phyloP scores from a whole-genome alignment of 2,888 invertebrate species.

The Nymphalis urticae region DNA sequence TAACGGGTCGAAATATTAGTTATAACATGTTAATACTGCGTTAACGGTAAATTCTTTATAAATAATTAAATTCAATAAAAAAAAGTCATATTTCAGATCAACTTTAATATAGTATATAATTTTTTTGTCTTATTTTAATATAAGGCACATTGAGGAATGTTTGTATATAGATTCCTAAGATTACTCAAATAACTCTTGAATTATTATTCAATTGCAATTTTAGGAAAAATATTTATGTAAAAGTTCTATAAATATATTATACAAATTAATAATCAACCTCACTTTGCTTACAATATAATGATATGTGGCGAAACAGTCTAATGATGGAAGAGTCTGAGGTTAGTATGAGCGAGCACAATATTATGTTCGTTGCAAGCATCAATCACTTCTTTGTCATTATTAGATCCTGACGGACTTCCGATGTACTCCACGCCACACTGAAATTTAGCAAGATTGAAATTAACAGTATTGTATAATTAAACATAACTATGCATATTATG shows the following conservation, averaged over 20 bases:
- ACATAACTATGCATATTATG: too few relatives aligned
- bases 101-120: slow-evolving; percentile 12
- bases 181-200: neutral
- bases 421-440: slow-evolving; percentile 97
- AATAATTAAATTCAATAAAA: neutral
- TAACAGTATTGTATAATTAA: neutral
- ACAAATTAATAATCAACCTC: neutral
- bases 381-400: slow-evolving; percentile 94
- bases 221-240: neutral
- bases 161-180: neutral
- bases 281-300: slow-evolving; percentile 3
- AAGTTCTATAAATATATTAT: neutral
- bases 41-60: neutral
- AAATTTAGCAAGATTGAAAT: slow-evolving; percentile 21
- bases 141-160: slow-evolving; percentile 18
- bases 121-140: neutral
- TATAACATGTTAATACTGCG: too few relatives aligned
- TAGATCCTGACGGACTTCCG: slow-evolving; percentile 96
- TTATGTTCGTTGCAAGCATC: slow-evolving; percentile 95
- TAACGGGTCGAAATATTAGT: too few relatives aligned
- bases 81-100: neutral
- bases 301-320: slow-evolving; percentile 61
- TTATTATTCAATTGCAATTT: neutral
- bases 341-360: slow-evolving; percentile 93
- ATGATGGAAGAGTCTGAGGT: slow-evolving; percentile 96